Evolutionary conservation across 2,113 vertebrate species (phyloP).

Genomic region (Bungarus multicinctus): DNA sequence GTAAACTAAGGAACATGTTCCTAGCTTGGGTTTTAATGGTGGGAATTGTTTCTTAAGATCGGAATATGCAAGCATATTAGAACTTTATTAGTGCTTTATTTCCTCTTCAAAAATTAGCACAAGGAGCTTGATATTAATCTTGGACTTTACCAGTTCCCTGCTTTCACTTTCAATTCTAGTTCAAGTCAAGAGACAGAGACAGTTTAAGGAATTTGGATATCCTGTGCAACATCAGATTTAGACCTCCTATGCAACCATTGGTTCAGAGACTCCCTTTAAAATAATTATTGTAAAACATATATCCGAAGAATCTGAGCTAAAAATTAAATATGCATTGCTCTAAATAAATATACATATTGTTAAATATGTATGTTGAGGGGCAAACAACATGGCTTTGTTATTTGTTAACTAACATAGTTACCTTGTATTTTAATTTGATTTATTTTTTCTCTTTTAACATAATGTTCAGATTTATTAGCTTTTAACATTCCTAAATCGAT

Average conservation of each 20-base stretch:
- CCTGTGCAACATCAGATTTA: not conserved
- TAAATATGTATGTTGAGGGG: not conserved
- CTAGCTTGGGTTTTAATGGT: not conserved
- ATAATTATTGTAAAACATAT: not conserved
- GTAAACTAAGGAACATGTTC: not conserved
- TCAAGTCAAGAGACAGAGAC: not conserved
- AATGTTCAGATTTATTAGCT: too few species aligned
- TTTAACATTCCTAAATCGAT: too few species aligned
- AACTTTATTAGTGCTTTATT: not conserved
- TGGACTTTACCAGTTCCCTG: not conserved
- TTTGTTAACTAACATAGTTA: too few species aligned
- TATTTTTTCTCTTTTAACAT: too few species aligned
- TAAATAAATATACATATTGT: too few species aligned
- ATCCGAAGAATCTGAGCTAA: not conserved
- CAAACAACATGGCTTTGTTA: too few species aligned
- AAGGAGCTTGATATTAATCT: not conserved
- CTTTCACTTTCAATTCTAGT: not conserved
- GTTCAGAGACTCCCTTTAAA: not conserved
- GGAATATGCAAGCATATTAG: not conserved
- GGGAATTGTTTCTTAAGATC: not conserved
- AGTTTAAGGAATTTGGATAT: not conserved
- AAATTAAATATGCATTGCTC: not conserved
- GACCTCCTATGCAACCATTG: not conserved
- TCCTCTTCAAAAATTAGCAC: not conserved
- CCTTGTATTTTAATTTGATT: too few species aligned